These are phyloP conservation scores for Rhincodon typus DNA, from an alignment of 2,797 vertebrate species.

Conservation along the genomic window DNA sequence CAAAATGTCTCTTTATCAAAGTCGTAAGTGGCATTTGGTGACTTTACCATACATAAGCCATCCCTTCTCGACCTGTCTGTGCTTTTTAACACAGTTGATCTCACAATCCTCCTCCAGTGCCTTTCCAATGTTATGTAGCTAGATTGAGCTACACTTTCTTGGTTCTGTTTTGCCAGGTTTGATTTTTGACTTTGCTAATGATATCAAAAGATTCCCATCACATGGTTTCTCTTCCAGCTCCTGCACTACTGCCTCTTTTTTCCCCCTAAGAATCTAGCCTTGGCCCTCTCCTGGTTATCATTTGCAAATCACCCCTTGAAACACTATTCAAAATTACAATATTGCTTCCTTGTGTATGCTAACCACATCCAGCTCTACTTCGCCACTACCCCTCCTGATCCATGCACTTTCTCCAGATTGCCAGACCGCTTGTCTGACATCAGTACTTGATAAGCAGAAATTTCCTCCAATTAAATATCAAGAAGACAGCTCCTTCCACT, in stretches of 20 bases:
- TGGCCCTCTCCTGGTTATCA: not conserved
- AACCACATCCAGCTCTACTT: not conserved
- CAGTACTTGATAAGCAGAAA: too few relatives aligned
- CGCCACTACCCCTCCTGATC: not conserved
- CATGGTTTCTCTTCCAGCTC: not conserved
- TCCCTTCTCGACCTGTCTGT: not conserved
- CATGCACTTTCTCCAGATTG: not conserved
- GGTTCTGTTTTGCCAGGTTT: too few relatives aligned
- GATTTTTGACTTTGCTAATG: not conserved
- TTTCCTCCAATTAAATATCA: not conserved
- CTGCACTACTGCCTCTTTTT: not conserved
- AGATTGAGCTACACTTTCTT: not conserved
- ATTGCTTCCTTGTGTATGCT: not conserved
- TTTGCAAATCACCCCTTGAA: not conserved
- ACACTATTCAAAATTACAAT: not conserved
- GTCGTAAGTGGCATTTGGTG: not conserved
- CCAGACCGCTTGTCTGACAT: too few relatives aligned
- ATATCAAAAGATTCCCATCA: not conserved
- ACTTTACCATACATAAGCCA: not conserved
- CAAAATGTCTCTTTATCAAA: not conserved
- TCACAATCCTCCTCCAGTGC: not conserved
- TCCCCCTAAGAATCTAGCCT: not conserved
- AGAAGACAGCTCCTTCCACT: not conserved
- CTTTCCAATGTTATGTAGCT: not conserved
- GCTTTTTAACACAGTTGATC: not conserved